Evolutionary conservation across 2,888 invertebrate genomes (phyloP).

Genomic region (Caenorhabditis doughertyi): DNA sequence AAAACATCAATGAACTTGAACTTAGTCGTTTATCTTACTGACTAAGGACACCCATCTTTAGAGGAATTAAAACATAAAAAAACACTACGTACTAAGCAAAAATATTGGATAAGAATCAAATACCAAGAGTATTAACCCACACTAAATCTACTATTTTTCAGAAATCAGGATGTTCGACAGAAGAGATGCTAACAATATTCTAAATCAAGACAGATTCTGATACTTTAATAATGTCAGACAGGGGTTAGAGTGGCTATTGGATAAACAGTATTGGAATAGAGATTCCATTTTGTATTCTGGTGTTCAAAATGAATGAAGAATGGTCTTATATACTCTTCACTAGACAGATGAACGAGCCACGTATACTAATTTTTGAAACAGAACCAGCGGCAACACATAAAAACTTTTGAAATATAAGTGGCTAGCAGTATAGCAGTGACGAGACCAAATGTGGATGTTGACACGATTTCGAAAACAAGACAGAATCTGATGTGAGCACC

Average conservation of each 20-base stretch:
- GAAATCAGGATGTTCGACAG: neutral
- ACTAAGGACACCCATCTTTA: neutral
- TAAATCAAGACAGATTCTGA: neutral
- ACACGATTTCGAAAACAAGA: neutral
- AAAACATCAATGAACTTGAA: constrained; percentile 17
- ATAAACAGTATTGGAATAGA: neutral
- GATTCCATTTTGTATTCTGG: neutral
- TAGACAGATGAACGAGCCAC: neutral
- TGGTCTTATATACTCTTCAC: too few species aligned
- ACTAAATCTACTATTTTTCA: neutral
- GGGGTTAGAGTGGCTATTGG: neutral
- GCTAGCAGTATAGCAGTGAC: neutral
- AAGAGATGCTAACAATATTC: neutral
- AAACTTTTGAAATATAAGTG: neutral
- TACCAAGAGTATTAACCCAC: neutral
- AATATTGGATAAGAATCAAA: neutral
- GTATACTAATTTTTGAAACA: neutral
- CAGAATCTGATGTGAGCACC: neutral
- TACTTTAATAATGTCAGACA: neutral
- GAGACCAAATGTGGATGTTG: neutral
- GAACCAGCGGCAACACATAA: neutral
- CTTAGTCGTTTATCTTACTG: too few species aligned
- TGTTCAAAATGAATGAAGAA: too few species aligned
- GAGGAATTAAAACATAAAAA: neutral
- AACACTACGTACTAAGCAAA: neutral